Evolutionary conservation across 2,888 invertebrate genomes (phyloP).

Genomic region (Plagiodera versicolora): DNA sequence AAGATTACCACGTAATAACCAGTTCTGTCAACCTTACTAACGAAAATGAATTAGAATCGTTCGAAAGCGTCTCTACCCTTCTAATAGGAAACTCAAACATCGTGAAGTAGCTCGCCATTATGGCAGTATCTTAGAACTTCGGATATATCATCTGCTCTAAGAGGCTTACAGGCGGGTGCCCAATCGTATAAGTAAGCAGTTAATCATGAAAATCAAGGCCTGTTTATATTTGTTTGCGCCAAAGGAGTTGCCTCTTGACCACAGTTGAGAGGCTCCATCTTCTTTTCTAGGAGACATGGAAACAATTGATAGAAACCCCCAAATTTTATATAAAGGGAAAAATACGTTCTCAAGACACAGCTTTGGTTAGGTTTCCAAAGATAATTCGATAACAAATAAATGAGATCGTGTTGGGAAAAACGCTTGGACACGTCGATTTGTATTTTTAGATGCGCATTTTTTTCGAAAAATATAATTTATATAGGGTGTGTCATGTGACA

Average conservation of each 20-base stretch:
- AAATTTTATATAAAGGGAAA: too few species aligned
- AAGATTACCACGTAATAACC: background rate
- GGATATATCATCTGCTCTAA: slow-evolving; percentile 43
- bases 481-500: too few species aligned
- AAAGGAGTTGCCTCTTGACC: background rate
- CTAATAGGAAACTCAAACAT: slow-evolving; percentile 41
- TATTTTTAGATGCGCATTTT: too few species aligned
- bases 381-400: too few species aligned
- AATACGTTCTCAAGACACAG: too few species aligned
- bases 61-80: slow-evolving; percentile 20
- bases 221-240: background rate
- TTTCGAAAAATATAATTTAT: too few species aligned
- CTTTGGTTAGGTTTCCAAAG: too few species aligned
- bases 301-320: too few species aligned
- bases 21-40: background rate
- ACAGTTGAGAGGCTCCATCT: background rate
- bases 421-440: too few species aligned
- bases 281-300: too few species aligned
- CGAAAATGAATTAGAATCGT: background rate
- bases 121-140: slow-evolving; percentile 39
- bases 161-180: slow-evolving; percentile 41
- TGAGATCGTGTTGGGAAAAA: too few species aligned
- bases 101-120: slow-evolving; percentile 35
- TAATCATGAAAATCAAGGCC: background rate
- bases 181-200: background rate